phyloP scores from a whole-genome alignment of 2,797 vertebrate species.

The Pagetopsis macropterus region DNA sequence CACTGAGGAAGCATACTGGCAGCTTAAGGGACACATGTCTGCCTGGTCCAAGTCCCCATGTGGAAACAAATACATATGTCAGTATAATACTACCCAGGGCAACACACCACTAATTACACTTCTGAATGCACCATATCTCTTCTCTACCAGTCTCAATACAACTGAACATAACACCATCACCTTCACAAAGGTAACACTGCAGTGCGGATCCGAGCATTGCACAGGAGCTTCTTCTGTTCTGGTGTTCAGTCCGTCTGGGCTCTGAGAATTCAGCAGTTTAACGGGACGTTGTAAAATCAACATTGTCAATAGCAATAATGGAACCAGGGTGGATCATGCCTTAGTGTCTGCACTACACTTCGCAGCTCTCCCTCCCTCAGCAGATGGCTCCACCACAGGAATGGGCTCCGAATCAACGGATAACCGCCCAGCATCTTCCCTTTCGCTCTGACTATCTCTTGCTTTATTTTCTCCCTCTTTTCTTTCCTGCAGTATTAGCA shows the following conservation, averaged over 20 bases:
- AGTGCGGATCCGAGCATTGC: not conserved
- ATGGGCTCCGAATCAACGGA: conserved; percentile 56
- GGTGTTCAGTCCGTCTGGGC: not conserved
- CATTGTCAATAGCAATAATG: conserved; percentile 6
- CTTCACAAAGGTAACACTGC: not conserved
- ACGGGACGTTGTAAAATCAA: not conserved
- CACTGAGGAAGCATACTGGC: not conserved
- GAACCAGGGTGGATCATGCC: conserved; percentile 13
- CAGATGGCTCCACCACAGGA: conserved; percentile 77
- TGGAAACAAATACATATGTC: conserved; percentile 1
- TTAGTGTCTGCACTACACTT: conserved; percentile 35
- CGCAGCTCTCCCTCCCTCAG: conserved; percentile 44
- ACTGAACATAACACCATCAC: not conserved
- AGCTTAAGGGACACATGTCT: not conserved
- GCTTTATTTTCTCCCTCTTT: conserved; percentile 26
- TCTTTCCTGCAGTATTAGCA: conserved; percentile 47
- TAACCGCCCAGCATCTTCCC: conserved; percentile 55
- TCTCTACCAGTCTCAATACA: too few species aligned
- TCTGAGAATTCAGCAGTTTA: not conserved
- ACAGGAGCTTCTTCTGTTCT: not conserved
- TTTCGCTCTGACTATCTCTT: conserved; percentile 42
- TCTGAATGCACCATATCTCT: not conserved
- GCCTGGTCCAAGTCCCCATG: not conserved
- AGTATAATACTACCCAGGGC: not conserved
- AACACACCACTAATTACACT: not conserved